These are phyloP conservation scores for Clunio marinus DNA, from an alignment of 2,888 invertebrate species.

Conservation along the genomic window DNA sequence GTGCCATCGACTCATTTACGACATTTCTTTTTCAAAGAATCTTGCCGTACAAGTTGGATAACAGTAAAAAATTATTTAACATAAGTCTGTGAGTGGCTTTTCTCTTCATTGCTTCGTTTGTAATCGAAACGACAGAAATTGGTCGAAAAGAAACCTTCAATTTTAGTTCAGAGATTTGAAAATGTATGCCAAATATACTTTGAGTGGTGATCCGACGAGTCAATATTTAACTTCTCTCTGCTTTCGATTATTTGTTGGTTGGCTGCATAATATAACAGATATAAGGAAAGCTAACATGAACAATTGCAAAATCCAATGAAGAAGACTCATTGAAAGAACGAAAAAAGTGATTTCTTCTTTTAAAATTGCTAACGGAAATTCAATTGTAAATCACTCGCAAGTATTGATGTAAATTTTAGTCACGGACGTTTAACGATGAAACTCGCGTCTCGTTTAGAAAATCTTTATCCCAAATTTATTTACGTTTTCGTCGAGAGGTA, in stretches of 20 bases:
- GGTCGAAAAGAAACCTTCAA: not conserved
- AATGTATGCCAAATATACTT: slow-evolving; percentile 38
- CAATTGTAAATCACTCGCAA: slow-evolving; percentile 7
- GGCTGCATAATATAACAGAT: too few relatives aligned
- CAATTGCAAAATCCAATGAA: slow-evolving; percentile 11
- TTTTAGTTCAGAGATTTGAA: not conserved
- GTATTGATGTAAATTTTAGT: slow-evolving; percentile 32
- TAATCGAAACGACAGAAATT: not conserved
- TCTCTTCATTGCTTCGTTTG: not conserved
- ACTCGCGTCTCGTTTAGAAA: not conserved
- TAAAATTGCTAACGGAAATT: slow-evolving; percentile 32
- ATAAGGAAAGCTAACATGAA: not conserved
- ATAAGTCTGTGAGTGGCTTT: not conserved
- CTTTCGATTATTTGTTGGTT: too few relatives aligned
- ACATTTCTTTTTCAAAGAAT: slow-evolving; percentile 12
- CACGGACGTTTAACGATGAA: slow-evolving; percentile 19
- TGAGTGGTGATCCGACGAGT: slow-evolving; percentile 27
- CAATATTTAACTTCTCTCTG: too few relatives aligned
- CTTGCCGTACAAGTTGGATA: slow-evolving; percentile 37
- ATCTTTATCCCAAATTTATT: slow-evolving; percentile 1
- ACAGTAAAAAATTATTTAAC: slow-evolving; percentile 33
- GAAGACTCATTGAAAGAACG: not conserved
- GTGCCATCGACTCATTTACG: slow-evolving; percentile 19
- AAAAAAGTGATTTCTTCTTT: not conserved
- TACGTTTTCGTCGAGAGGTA: not conserved